phyloP scores from a whole-genome alignment of 35 echinoderm and acorn worm species.

The Ophiothrix spiculata region DNA sequence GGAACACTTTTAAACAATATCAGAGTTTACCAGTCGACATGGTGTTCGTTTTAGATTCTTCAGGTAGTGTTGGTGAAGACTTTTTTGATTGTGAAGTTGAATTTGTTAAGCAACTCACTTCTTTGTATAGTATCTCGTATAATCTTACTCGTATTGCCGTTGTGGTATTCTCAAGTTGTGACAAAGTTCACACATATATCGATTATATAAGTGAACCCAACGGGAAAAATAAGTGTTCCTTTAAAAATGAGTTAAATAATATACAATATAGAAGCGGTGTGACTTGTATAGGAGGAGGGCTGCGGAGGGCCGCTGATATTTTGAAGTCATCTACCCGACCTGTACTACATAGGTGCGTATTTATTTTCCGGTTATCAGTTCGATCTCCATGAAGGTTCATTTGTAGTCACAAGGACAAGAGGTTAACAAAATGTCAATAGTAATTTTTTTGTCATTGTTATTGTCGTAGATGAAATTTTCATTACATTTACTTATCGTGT shows the following conservation, averaged over 20 bases:
- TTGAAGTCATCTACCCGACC: neutral
- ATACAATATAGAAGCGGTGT: conserved; percentile 35
- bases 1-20: neutral
- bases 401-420: no score
- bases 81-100: conserved; percentile 21
- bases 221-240: conserved; percentile 63
- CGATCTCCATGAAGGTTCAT: no score
- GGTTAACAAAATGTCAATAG: no score
- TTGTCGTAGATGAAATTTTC: no score
- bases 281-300: conserved; percentile 28
- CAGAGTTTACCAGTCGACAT: conserved; percentile 36
- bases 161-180: conserved; percentile 41
- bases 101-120: conserved; percentile 33
- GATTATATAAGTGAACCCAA: conserved; percentile 48
- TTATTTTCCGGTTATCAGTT: no score
- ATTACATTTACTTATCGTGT: no score
- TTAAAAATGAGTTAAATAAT: neutral
- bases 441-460: neutral
- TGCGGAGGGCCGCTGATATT: neutral
- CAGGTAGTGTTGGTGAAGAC: conserved; percentile 34
- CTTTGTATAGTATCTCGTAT: conserved; percentile 42
- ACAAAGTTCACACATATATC: conserved; percentile 15
- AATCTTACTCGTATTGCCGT: conserved; percentile 35
- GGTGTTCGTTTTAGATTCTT: conserved; percentile 54
- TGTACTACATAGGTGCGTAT: neutral